phyloP scores from a whole-genome alignment of 1,140 invertebrate genomes.

The Patella vulgata region DNA sequence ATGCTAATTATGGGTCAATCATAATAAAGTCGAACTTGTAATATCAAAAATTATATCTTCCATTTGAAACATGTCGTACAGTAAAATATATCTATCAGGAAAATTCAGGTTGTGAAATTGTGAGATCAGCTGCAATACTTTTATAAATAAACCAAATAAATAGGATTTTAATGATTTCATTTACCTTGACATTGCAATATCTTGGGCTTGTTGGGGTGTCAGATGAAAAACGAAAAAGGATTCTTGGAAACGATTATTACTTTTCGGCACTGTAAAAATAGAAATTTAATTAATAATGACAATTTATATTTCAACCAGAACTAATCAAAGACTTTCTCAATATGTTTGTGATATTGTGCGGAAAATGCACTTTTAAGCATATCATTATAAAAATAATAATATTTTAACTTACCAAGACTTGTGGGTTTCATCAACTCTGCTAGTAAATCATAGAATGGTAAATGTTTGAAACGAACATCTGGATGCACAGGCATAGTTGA shows the following conservation, averaged over 20 bases:
- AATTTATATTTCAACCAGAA: no score
- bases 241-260: constrained; percentile 82
- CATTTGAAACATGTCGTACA: no score
- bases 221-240: constrained; percentile 88
- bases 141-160: not conserved
- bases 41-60: no score
- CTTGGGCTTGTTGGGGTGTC: constrained; percentile 86
- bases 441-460: constrained; percentile 93
- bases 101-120: no score
- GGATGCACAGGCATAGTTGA: constrained; percentile 79
- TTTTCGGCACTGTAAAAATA: constrained; percentile 70
- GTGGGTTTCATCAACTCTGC: constrained; percentile 90
- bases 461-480: constrained; percentile 87
- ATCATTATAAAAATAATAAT: not conserved
- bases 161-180: not conserved
- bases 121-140: no score
- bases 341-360: no score
- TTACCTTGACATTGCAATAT: constrained; percentile 79
- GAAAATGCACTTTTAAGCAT: not conserved
- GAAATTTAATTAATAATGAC: no score
- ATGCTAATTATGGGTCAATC: no score
- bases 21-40: no score
- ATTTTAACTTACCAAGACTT: constrained; percentile 72
- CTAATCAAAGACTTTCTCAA: no score
- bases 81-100: no score